These are phyloP conservation scores for Phortica magna DNA, from an alignment of 2,888 invertebrate species.

Conservation along the genomic window DNA sequence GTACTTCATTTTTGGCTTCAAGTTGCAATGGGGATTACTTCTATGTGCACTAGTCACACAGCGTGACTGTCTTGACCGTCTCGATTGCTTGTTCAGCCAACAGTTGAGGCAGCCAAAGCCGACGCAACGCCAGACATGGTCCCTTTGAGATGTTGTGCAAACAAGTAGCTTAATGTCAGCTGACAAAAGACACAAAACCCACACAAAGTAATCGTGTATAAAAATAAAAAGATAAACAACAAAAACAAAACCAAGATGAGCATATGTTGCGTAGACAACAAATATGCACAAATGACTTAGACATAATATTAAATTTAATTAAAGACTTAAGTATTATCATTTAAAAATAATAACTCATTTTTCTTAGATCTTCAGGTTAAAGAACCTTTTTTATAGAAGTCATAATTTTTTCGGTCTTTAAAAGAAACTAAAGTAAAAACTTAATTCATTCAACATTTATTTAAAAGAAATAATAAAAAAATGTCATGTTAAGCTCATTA, in stretches of 20 bases:
- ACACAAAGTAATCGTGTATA: neutral
- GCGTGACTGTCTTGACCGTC: conserved; percentile 13
- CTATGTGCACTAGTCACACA: conserved; percentile 44
- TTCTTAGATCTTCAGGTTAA: too few relatives aligned
- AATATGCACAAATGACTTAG: neutral
- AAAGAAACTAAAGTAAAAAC: too few relatives aligned
- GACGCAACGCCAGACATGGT: conserved; percentile 61
- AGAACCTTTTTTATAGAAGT: too few relatives aligned
- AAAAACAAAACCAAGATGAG: conserved; percentile 68
- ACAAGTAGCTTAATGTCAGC: conserved; percentile 72
- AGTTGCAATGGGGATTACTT: conserved; percentile 71
- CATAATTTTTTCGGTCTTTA: too few relatives aligned
- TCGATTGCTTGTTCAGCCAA: neutral
- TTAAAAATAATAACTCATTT: too few relatives aligned
- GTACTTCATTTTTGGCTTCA: conserved; percentile 53
- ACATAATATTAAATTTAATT: conserved; percentile 16
- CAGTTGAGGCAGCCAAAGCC: neutral
- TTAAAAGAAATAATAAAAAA: too few relatives aligned
- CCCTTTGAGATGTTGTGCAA: conserved; percentile 72
- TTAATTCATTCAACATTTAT: too few relatives aligned
- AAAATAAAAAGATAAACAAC: conserved; percentile 61
- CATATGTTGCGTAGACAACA: conserved; percentile 68
- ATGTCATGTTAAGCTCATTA: neutral
- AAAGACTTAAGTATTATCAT: neutral
- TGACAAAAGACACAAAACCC: conserved; percentile 66